Evolutionary conservation across 2,113 vertebrate genomes (phyloP).

Genomic region (Platysternon megacephalum): DNA sequence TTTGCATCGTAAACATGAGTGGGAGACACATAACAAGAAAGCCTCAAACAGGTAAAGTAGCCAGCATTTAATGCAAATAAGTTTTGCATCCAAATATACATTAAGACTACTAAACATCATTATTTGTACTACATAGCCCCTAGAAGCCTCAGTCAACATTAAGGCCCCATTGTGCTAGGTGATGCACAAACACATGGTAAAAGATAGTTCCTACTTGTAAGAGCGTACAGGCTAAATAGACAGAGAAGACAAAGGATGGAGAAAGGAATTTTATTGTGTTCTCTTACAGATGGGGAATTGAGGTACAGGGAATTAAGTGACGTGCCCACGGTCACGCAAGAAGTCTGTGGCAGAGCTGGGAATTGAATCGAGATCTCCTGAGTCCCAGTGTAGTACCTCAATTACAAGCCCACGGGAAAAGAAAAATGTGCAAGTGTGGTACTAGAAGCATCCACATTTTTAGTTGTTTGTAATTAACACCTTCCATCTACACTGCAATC

Average conservation of each 20-base stretch:
- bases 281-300: neutral
- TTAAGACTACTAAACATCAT: neutral
- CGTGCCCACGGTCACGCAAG: neutral
- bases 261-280: neutral
- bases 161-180: neutral
- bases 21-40: slow-evolving; percentile 96
- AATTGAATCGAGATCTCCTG: slow-evolving; percentile 44
- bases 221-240: neutral
- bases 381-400: neutral
- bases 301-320: neutral
- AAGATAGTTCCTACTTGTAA: accelerated
- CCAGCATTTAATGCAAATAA: accelerated
- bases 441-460: slow-evolving; percentile 48
- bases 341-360: slow-evolving; percentile 33
- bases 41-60: slow-evolving; percentile 91
- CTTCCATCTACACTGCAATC: slow-evolving; percentile 53
- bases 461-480: slow-evolving; percentile 33
- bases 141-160: neutral
- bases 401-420: slow-evolving; percentile 44
- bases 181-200: accelerated
- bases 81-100: neutral
- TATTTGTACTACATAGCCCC: neutral
- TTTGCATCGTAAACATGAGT: slow-evolving; percentile 95
- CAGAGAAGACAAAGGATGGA: neutral
- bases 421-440: slow-evolving; percentile 49